Evolutionary conservation across 2,113 vertebrate species (phyloP).

Genomic region (Saguinus midas): DNA sequence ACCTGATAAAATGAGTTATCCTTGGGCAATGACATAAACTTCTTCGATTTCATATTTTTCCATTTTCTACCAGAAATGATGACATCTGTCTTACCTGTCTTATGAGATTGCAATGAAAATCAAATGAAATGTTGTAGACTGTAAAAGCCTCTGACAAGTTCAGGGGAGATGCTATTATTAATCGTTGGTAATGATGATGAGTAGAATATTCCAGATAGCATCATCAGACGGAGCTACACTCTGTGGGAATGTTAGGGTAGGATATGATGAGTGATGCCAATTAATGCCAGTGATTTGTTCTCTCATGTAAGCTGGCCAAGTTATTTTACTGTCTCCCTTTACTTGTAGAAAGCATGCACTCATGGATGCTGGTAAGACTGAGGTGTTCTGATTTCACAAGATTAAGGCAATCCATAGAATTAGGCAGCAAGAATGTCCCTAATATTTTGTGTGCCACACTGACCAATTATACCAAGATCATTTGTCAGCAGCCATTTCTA

Average conservation of each 20-base stretch:
- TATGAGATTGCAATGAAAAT: constrained; percentile 1
- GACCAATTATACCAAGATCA: neutral
- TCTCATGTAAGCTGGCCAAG: neutral
- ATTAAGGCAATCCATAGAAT: neutral
- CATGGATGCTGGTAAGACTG: no score
- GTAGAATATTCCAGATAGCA: neutral
- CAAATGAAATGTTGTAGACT: constrained; percentile 27
- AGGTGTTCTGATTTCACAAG: neutral
- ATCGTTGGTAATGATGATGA: neutral
- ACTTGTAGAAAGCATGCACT: neutral
- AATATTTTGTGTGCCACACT: neutral
- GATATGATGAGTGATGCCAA: neutral
- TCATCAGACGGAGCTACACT: neutral
- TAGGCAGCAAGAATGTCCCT: neutral
- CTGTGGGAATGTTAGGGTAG: neutral
- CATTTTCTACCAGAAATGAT: constrained; percentile 7
- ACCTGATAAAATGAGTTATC: constrained; percentile 36
- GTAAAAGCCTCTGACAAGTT: neutral
- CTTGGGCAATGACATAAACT: neutral
- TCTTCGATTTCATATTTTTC: constrained; percentile 17
- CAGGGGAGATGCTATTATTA: neutral
- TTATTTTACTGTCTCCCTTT: neutral
- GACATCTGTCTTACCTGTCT: neutral
- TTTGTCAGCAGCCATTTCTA: neutral
- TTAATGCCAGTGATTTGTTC: neutral